A percentile compares a stretch with the other conserved stretches of the same genome.
Conservation (phyloP, 2,888 invertebrate genomes). For the Hydraecia micacea region DNA sequence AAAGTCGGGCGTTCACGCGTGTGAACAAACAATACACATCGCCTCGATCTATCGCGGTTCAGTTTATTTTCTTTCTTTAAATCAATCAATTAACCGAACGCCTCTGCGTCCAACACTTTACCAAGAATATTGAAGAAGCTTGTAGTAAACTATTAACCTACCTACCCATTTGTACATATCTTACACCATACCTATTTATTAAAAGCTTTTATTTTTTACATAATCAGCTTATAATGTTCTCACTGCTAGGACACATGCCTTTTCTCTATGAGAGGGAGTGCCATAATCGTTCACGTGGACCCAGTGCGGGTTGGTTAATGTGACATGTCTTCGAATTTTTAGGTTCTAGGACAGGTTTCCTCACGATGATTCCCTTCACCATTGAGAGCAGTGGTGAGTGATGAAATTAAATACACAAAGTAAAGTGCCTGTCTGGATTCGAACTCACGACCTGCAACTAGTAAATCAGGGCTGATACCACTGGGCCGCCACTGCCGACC, state of each 20-base stretch:
- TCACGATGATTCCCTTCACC: neutral
- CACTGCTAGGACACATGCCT: neutral
- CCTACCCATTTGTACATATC: neutral
- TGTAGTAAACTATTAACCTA: constrained; percentile 22
- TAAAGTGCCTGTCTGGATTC: neutral
- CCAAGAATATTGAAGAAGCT: constrained; percentile 37
- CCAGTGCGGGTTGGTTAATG: neutral
- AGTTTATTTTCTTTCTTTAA: constrained; percentile 62
- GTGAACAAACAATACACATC: constrained; percentile 62
- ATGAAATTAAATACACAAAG: neutral
- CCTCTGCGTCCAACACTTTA: constrained; percentile 36
- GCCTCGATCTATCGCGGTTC: constrained; percentile 43
- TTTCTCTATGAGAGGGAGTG: neutral
- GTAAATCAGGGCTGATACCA: neutral
- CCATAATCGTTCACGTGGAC: neutral
- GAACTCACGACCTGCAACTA: neutral
- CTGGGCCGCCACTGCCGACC: neutral
- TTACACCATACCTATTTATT: constrained; percentile 18
- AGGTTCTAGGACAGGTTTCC: neutral
- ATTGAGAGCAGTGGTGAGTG: neutral
- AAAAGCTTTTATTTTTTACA: too few relatives aligned
- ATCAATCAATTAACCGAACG: constrained; percentile 60
- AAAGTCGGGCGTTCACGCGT: constrained; percentile 49
- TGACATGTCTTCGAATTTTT: neutral
- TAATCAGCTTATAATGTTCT: neutral